phyloP scores from a whole-genome alignment of 64 coral and sea anemone genomes.

The Stylophora pistillata region DNA sequence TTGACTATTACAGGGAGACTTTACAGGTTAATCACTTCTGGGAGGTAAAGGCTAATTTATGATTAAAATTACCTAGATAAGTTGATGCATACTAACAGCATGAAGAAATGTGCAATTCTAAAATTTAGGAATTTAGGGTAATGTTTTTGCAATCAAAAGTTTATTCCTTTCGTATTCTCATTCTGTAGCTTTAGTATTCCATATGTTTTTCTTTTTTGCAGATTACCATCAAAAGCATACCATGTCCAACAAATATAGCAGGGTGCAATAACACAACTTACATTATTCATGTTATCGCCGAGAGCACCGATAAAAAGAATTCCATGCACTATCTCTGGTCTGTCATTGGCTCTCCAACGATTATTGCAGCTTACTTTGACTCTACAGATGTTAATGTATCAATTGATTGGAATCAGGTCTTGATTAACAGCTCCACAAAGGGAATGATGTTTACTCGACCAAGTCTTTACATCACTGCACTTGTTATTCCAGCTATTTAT shows the following conservation, averaged over 20 bases:
- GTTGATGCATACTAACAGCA: too few relatives aligned
- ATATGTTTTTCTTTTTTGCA: background rate
- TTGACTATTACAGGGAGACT: too few relatives aligned
- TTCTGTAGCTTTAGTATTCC: too few relatives aligned
- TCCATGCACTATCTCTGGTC: conserved; percentile 62
- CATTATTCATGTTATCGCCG: conserved; percentile 44
- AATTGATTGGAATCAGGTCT: conserved; percentile 6
- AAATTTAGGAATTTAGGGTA: background rate
- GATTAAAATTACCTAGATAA: too few relatives aligned
- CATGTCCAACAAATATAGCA: background rate
- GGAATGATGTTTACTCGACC: conserved; percentile 4
- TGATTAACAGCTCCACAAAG: background rate
- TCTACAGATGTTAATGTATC: background rate
- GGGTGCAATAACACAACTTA: background rate
- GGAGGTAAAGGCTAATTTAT: too few relatives aligned
- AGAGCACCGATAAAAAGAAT: conserved; percentile 25
- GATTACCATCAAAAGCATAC: conserved; percentile 3
- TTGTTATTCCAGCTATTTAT: conserved; percentile 57
- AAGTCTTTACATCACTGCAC: conserved; percentile 25
- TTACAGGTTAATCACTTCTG: too few relatives aligned
- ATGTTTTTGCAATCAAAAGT: too few relatives aligned
- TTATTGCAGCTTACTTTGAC: conserved; percentile 49
- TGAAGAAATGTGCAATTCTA: too few relatives aligned
- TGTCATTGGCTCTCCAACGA: conserved; percentile 37
- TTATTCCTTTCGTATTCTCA: too few relatives aligned